These are phyloP conservation scores for Cephalopterus ornatus DNA, from an alignment of 2,113 vertebrate species.

Conservation along the genomic window DNA sequence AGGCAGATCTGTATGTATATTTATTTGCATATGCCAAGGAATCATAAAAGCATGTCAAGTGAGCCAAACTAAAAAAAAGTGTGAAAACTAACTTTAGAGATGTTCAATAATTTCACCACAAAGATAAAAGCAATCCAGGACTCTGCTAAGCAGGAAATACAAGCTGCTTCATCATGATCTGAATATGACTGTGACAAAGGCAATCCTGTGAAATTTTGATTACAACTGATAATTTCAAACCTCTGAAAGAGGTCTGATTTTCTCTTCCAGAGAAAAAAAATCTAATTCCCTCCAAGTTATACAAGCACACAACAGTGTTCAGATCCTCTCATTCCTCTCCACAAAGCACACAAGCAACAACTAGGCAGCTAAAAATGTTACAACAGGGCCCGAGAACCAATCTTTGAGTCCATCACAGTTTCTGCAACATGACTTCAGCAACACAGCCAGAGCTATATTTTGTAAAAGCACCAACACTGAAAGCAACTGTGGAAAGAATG, in stretches of 20 bases:
- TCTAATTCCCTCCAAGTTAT: neutral
- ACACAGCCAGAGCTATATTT: neutral
- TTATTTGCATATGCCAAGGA: neutral
- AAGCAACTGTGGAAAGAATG: neutral
- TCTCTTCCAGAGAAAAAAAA: neutral
- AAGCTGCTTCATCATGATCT: neutral
- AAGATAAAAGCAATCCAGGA: neutral
- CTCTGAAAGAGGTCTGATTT: conserved; percentile 1
- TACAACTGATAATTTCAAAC: neutral
- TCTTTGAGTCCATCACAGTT: neutral
- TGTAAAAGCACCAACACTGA: neutral
- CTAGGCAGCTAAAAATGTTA: neutral
- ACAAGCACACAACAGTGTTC: neutral
- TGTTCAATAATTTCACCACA: neutral
- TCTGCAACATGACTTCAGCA: neutral
- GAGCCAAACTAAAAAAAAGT: neutral
- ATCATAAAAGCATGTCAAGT: neutral
- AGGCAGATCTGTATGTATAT: neutral
- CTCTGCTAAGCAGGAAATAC: neutral
- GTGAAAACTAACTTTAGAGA: neutral
- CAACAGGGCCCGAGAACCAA: neutral
- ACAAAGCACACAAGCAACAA: neutral
- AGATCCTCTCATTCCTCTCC: neutral
- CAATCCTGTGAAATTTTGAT: neutral
- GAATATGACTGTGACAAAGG: neutral